Evolutionary conservation across 2,113 vertebrate genomes (phyloP), one percentile per base, ranked within the genome.

Genomic region (Acanthochromis polyacanthus): DNA sequence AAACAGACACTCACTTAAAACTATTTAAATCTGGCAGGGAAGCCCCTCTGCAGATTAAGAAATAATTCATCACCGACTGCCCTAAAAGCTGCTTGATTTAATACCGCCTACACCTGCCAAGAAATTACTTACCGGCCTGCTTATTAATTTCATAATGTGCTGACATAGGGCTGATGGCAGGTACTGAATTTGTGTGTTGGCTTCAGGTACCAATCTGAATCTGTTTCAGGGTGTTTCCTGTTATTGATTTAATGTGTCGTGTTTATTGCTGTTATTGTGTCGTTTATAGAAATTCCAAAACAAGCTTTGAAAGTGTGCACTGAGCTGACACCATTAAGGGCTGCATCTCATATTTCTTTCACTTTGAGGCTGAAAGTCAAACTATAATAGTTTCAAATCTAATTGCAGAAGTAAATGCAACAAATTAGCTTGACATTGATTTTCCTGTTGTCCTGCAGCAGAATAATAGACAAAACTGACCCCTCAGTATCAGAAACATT

Each of bases 91-190:
- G 53, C 5, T 50, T 52, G 56, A 60, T 75, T 69, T 72, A 72
- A 60, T 30, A 46, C 12, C 3, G 8, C 23, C 67, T 32, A 58
- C 23, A 46, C 7, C 71, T 56, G 72, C 70, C 53, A 2, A 66
- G 25, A 46, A 74, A 55, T 78, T 30, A 87, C 78, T 87, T 67
- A 61, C 9, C 48, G 19, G 48, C 50, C 59, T 78, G 73, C 4
- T 22, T 0, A 68, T 76, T 80, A 2, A 59, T 73, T 45, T 71
- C 30, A 70, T 61, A 36, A 71, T 40, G 51, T 20, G 40, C 15
- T 82, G 25, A 25, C 52, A 51, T 19, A 40, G 19, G 32, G 14
- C 30, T 2, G 28, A 69, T 43, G 32, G 11, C 43, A 38, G 20
- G 30, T 59, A 55, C 5, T 57, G 50, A 56, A 61, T 10, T 3